Evolutionary conservation across 2,797 vertebrate species (phyloP), one percentile per base, ranked within the genome.

Genomic region (Acropternis orthonyx): DNA sequence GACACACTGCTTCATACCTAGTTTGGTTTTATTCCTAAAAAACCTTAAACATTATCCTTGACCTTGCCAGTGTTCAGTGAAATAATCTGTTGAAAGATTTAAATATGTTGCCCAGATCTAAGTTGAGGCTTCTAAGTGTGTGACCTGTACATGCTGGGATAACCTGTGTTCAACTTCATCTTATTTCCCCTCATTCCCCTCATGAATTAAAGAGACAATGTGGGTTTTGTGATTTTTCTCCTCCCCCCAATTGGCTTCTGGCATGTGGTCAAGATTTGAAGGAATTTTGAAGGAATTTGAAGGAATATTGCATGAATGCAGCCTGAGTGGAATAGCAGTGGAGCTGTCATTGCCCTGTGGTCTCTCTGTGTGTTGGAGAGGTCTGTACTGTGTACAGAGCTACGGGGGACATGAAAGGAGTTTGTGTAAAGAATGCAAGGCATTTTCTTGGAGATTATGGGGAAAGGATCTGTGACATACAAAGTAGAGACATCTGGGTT

Each of bases 291-390:
- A 41, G 24, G 55, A 62, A 28, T 62, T 67, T 15, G 27, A 46
- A 23, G 44, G 43, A 36, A 6, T 16, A 9, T 7, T 21, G 27
- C 8, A 16, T 21, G 62, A 23, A 36, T 44, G 17, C 30, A 9
- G 3, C 0, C 11, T 2, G 24, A 51, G 28, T 55, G 46, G 48
- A 28, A 20, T 4, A 49, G 23, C 17, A 10, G 0, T 4, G 18
- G 18, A 21, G 18, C 14, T 44, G 32, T 56, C 26, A 12, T 7
- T 44, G 56, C 43, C 21, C n/a, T 59, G 27, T 28, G 16, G 16
- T 37, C 43, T 18, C 10, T 43, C 3, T 11, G 13, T 30, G 13
- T 77, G 52, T 18, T 15, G n/a, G 58, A 41, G 49, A n/a, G 59
- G 10, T 39, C 52, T 72, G 14, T 76, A 49, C 54, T 63, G 3